Base-by-base conservation (phyloP, 2,113 vertebrate genomes). In the Antechinus stuartii region DNA sequence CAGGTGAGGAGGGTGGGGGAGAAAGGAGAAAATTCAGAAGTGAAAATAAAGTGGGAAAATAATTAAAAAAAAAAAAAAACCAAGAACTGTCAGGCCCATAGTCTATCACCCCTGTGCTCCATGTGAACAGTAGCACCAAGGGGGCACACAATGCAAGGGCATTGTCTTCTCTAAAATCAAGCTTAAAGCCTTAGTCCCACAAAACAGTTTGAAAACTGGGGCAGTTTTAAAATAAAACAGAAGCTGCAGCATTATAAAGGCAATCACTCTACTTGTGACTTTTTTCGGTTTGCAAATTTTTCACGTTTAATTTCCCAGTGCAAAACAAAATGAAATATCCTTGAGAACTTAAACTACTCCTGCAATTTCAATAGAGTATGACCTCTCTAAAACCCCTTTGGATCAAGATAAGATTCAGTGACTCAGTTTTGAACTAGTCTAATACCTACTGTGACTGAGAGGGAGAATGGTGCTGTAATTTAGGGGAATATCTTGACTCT, bases 141-240 rank as follows among this genome's bases (percentile, higher is more conserved):
- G 22, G 22, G 27, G 55, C 56, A 54, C 0, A 91, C 30, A 47
- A 92, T 95, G 10, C 12, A 55, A 90, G 9, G 50, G 2, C 9
- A 42, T 50, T 53, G 68, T 93, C 50, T 47, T 27, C 54, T 1
- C 1, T 47, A 53, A 25, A 25, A 92, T 46, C 89, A 94, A 54
- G n/a, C n/a, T 47, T 76, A 91, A 95, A 8, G 42, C 90, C 90
- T 90, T 92, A 91, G 89, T 1, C 89, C 52, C 54, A 30, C 53
- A 35, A 91, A 92, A 4, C 27, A 89, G 30, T 89, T 95, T 95
- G 56, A 97, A 95, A 96, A 92, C 49, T 42, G 56, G 16, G 54
- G 91, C 93, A 12, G 53, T 95, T 93, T 96, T 93, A 93, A 92
- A 55, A 61, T 89, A 52, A 94, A 92, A 91, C 95, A 95, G 91